These are phyloP conservation scores for Streblospio benedicti DNA, from an alignment of 1,140 invertebrate species.

Conservation along the genomic window DNA sequence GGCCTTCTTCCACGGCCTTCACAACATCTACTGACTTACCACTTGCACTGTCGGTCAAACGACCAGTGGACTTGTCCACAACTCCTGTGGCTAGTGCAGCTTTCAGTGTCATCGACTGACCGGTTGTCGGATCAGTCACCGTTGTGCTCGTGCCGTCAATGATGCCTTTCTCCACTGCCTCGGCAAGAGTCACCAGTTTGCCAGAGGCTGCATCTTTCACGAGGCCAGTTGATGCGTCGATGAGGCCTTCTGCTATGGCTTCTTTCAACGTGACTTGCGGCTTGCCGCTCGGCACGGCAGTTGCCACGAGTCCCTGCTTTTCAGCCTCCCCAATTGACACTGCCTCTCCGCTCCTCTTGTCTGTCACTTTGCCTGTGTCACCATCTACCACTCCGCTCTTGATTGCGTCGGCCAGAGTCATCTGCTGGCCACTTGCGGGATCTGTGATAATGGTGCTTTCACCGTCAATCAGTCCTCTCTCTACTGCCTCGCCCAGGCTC, in stretches of 20 bases:
- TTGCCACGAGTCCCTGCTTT: slow-evolving; percentile 44
- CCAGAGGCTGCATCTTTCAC: slow-evolving; percentile 20
- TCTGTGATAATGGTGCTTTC: neutral
- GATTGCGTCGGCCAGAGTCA: slow-evolving; percentile 65
- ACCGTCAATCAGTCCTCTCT: slow-evolving; percentile 14
- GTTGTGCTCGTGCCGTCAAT: slow-evolving; percentile 54
- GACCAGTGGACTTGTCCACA: slow-evolving; percentile 22
- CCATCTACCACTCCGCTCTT: slow-evolving; percentile 59
- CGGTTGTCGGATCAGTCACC: slow-evolving; percentile 56
- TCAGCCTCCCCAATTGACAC: slow-evolving; percentile 83
- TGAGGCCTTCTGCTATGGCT: slow-evolving; percentile 62
- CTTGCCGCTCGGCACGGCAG: neutral
- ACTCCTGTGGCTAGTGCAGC: slow-evolving; percentile 55
- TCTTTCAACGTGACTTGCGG: slow-evolving; percentile 43
- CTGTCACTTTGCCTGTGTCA: slow-evolving; percentile 62
- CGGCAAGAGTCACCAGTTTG: slow-evolving; percentile 50
- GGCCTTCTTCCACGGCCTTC: slow-evolving; percentile 37
- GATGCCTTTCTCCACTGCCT: slow-evolving; percentile 65
- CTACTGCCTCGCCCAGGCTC: slow-evolving; percentile 61
- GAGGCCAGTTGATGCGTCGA: slow-evolving; percentile 34
- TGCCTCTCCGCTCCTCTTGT: slow-evolving; percentile 62
- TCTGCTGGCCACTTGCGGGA: slow-evolving; percentile 31
- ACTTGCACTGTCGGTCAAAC: neutral
- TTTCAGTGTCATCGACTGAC: slow-evolving; percentile 27
- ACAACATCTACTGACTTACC: slow-evolving; percentile 42